phyloP scores from a whole-genome alignment of 2,888 invertebrate genomes.

The Anagyrus pseudococci region DNA sequence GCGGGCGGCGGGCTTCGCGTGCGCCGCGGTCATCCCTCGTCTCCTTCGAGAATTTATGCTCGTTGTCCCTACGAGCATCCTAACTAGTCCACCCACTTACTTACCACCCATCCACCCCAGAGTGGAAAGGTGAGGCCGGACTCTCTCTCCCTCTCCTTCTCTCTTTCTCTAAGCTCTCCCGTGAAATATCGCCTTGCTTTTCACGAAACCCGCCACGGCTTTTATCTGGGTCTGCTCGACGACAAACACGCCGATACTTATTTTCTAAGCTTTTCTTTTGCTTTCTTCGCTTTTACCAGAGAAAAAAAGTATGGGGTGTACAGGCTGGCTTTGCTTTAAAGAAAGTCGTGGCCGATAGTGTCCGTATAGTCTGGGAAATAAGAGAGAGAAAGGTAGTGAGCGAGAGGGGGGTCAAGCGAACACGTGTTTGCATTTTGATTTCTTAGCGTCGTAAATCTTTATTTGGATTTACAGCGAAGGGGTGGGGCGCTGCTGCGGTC shows the following conservation, averaged over 20 bases:
- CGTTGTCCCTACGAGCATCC: constrained; percentile 58
- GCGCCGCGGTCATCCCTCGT: constrained; percentile 60
- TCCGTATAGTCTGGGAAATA: too few species aligned
- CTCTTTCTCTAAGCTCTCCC: too few species aligned
- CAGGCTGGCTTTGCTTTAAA: too few species aligned
- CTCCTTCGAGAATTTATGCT: constrained; percentile 58
- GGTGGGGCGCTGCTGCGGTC: background rate
- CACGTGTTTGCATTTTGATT: constrained; percentile 31
- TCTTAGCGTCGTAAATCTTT: constrained; percentile 23
- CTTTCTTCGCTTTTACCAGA: background rate
- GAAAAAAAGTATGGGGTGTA: too few species aligned
- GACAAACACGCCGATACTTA: constrained; percentile 14
- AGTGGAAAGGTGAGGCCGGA: constrained; percentile 29
- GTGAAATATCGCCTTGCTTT: constrained; percentile 59
- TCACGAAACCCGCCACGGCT: too few species aligned
- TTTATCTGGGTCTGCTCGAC: too few species aligned
- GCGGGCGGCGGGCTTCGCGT: constrained; percentile 43
- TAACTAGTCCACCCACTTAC: constrained; percentile 61
- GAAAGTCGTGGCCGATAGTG: too few species aligned
- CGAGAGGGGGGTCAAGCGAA: constrained; percentile 13
- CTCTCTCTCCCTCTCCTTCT: too few species aligned
- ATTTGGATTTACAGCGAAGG: constrained; percentile 13
- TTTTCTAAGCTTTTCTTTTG: background rate
- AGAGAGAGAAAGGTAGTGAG: background rate
- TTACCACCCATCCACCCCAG: constrained; percentile 47